Evolutionary conservation across 2,113 vertebrate species (phyloP), one percentile per base, ranked within the genome.

Genomic region (Saguinus midas): DNA sequence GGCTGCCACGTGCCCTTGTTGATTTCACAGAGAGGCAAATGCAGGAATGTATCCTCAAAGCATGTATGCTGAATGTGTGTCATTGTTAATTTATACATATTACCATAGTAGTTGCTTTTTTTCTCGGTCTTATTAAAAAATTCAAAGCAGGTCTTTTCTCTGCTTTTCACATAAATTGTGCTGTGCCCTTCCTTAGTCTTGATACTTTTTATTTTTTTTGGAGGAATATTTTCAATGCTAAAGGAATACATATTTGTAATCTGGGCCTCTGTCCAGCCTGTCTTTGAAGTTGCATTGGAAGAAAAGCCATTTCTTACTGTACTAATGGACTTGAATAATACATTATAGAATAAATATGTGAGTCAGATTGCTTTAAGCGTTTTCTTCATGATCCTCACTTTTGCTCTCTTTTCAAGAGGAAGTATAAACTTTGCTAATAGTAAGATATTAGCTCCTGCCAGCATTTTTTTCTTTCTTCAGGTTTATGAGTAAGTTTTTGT

Each of bases 401-500:
- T 43, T 27, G 32, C 43, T 79, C 32, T 80, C 85, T 82, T 52
- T 70, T 90, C 52, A 79, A 70, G 83, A 97, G 94, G 89, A 94
- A 87, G 78, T 73, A 55, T 18, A 78, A 84, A 86, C 84, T 82
- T n/a, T 27, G 35, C 23, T 94, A 73, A 43, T 73, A 82, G 55
- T 45, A 48, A 86, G 61, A 37, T 70, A 20, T 37, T 50, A 64
- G 76, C n/a, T 88, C n/a, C 20, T 57, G 64, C 89, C 85, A 68
- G 45, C 70, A 21, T 13, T 84, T 82, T 83, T 52, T 50, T 18
- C 64, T 37, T 64, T 37, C 52, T 86, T 92, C 48, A 84, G 43
- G 27, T 52, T 94, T 92, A 91, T 70, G 61, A 92, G 45, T 83
- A 61, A 23, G 12, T 27, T 94, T 95, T 97, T 75, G 57, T 88